These are phyloP conservation scores for Odontamblyopus rebecca DNA, from an alignment of 2,797 vertebrate species.

Conservation along the genomic window DNA sequence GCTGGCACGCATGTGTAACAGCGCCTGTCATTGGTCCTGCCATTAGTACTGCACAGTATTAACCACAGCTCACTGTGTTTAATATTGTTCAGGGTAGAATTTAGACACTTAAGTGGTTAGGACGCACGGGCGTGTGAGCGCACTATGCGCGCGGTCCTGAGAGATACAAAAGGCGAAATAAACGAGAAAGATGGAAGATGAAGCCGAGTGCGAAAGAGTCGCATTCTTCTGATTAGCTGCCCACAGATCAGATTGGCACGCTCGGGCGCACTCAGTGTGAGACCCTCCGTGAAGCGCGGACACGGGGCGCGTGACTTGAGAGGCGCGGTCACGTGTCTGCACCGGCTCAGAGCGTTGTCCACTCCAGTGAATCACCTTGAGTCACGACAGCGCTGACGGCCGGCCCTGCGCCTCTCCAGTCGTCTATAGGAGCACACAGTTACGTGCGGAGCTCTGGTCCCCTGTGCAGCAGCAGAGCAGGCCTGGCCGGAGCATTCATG, in stretches of 20 bases:
- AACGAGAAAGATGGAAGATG: too few species aligned
- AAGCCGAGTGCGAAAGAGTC: too few species aligned
- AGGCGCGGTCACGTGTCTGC: constrained; percentile 57
- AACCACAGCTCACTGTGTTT: too few species aligned
- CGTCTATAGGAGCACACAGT: neutral
- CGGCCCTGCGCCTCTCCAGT: neutral
- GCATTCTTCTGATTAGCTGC: neutral
- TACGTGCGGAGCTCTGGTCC: neutral
- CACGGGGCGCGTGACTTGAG: constrained; percentile 40
- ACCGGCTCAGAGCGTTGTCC: constrained; percentile 26
- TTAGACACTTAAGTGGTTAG: too few species aligned
- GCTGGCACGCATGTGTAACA: neutral
- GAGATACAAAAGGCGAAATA: too few species aligned
- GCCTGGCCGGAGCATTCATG: constrained; percentile 61
- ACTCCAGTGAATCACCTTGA: constrained; percentile 2
- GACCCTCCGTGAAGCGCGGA: constrained; percentile 6
- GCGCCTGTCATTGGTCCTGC: neutral
- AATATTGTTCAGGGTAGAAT: too few species aligned
- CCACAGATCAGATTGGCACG: neutral
- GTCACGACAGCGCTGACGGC: neutral
- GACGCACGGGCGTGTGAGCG: too few species aligned
- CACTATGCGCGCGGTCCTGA: too few species aligned
- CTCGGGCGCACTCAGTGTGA: neutral
- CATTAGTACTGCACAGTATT: too few species aligned
- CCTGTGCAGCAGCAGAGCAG: constrained; percentile 29